These are phyloP conservation scores for Microplitis mediator DNA, from an alignment of 1,140 invertebrate genomes.

Conservation along the genomic window DNA sequence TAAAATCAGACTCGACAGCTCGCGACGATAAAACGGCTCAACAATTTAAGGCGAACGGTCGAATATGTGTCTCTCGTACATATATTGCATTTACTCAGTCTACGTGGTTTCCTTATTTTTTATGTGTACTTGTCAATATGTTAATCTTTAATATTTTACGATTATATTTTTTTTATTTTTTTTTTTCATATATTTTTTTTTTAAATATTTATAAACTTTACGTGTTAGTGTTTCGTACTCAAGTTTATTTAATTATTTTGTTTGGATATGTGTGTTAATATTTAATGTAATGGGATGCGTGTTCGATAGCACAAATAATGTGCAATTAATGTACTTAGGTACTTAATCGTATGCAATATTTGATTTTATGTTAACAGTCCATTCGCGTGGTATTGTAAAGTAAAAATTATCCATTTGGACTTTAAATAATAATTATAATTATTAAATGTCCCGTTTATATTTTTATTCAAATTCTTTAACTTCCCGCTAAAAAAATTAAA, in stretches of 20 bases:
- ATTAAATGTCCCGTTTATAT: neutral
- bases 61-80: slow-evolving; percentile 41
- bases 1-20: slow-evolving; percentile 42
- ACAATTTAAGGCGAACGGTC: slow-evolving; percentile 57
- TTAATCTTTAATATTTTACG: neutral
- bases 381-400: neutral
- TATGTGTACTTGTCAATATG: slow-evolving; percentile 13
- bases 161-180: slow-evolving; percentile 8
- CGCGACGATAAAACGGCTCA: slow-evolving; percentile 48
- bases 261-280: slow-evolving; percentile 12
- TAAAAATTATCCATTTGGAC: neutral
- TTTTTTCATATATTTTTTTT: slow-evolving; percentile 5
- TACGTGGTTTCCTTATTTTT: slow-evolving; percentile 58
- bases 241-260: neutral
- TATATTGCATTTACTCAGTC: slow-evolving; percentile 64
- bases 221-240: neutral
- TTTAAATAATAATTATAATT: neutral
- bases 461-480: neutral
- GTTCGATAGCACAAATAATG: slow-evolving; percentile 9
- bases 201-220: neutral
- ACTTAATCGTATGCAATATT: slow-evolving; percentile 26
- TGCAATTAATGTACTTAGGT: slow-evolving; percentile 20
- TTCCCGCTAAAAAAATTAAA: too few species aligned
- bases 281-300: neutral
- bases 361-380: slow-evolving; percentile 28